Evolutionary conservation across 1,140 invertebrate genomes (phyloP).

Genomic region (Pinna nobilis): DNA sequence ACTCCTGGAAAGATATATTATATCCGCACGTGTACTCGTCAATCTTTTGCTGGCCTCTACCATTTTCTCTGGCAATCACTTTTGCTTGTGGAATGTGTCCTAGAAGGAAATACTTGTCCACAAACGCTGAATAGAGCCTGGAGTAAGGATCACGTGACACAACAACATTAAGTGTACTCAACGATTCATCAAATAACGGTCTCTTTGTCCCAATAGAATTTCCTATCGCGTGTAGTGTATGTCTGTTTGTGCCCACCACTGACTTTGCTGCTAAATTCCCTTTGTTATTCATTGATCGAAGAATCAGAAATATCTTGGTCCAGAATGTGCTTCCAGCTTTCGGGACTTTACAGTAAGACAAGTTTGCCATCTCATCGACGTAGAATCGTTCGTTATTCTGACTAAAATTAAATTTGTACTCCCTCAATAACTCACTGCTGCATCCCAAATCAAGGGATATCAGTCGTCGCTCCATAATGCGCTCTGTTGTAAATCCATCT

Average conservation of each 20-base stretch:
- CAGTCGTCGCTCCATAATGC: too few relatives aligned
- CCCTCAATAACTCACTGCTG: too few relatives aligned
- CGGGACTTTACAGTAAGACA: conserved; percentile 18
- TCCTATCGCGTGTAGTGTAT: not conserved
- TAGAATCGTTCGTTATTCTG: not conserved
- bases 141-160: conserved; percentile 24
- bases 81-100: not conserved
- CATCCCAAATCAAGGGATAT: too few relatives aligned
- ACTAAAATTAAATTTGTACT: not conserved
- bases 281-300: not conserved
- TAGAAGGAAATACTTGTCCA: conserved; percentile 19
- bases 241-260: not conserved
- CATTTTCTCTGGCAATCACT: not conserved
- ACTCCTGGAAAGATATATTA: conserved; percentile 18
- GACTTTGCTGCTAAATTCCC: not conserved
- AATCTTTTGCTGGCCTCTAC: not conserved
- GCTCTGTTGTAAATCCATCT: too few relatives aligned
- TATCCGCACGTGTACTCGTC: conserved; percentile 5
- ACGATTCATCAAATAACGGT: not conserved
- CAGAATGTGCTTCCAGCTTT: conserved; percentile 9
- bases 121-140: conserved; percentile 22
- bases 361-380: not conserved
- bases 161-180: not conserved
- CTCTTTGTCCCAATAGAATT: not conserved
- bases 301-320: conserved; percentile 6